These are phyloP conservation scores for Plumapathes pennacea DNA, from an alignment of 92 coral and sea anemone species.

Conservation along the genomic window DNA sequence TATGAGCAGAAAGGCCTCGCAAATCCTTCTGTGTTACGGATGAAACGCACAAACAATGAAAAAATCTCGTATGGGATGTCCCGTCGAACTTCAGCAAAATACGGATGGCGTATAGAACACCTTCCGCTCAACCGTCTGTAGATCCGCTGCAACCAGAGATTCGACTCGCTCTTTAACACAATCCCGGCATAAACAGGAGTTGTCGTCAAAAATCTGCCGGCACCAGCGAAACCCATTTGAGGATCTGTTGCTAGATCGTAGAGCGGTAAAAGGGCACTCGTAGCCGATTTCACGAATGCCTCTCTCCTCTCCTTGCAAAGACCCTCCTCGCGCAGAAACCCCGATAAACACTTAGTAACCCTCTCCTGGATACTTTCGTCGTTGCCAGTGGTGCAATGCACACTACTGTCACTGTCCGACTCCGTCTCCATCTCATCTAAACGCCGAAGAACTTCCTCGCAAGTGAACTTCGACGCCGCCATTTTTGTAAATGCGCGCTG, in stretches of 20 bases:
- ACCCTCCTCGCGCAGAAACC: too few species aligned
- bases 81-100: slow-evolving; percentile 22
- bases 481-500: too few species aligned
- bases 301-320: too few species aligned
- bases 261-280: too few species aligned
- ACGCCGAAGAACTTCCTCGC: too few species aligned
- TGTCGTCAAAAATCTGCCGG: slow-evolving; percentile 4
- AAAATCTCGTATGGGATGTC: slow-evolving; percentile 44
- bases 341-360: too few species aligned
- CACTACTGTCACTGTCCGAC: too few species aligned
- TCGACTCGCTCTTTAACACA: slow-evolving; percentile 9
- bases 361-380: too few species aligned
- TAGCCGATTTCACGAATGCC: too few species aligned
- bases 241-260: slow-evolving; percentile 1
- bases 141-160: slow-evolving; percentile 37
- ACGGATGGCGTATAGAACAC: slow-evolving; percentile 37
- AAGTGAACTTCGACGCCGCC: too few species aligned
- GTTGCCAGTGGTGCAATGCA: too few species aligned
- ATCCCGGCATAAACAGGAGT: slow-evolving; percentile 10
- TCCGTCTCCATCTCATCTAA: too few species aligned
- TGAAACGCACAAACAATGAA: slow-evolving; percentile 20
- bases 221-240: slow-evolving; percentile 3
- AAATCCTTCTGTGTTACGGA: slow-evolving; percentile 31
- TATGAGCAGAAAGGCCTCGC: slow-evolving; percentile 37
- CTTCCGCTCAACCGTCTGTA: slow-evolving; percentile 38